Evolutionary conservation across 2,113 vertebrate genomes (phyloP).

Genomic region (Cinclus mexicanus): DNA sequence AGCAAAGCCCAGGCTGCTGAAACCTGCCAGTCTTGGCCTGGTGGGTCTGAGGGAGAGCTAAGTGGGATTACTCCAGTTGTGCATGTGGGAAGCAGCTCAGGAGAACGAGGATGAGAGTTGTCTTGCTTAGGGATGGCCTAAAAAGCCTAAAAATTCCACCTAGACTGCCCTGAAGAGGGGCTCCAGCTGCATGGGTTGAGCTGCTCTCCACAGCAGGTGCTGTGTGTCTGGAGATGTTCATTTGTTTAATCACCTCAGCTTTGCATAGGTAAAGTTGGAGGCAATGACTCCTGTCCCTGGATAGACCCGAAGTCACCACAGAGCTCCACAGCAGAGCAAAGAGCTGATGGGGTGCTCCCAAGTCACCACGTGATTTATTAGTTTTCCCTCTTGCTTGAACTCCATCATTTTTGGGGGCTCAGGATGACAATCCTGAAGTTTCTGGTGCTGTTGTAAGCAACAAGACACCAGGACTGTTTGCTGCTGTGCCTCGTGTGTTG

Average conservation of each 20-base stretch:
- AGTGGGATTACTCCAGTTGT: neutral
- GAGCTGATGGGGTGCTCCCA: neutral
- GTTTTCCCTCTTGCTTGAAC: neutral
- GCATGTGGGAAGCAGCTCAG: neutral
- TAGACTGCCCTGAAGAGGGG: neutral
- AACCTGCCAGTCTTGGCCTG: neutral
- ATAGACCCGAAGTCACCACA: accelerated
- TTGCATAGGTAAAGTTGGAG: neutral
- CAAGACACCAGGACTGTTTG: neutral
- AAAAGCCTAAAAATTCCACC: neutral
- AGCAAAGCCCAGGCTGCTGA: neutral
- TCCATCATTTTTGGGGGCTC: accelerated
- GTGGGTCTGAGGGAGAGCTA: neutral
- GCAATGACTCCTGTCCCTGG: neutral
- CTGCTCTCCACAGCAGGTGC: neutral
- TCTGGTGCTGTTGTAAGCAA: neutral
- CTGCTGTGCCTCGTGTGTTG: neutral
- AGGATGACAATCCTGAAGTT: neutral
- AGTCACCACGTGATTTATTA: neutral
- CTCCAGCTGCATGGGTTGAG: neutral
- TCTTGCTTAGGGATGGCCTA: neutral
- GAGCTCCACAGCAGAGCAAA: neutral
- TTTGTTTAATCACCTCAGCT: neutral
- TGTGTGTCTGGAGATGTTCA: neutral
- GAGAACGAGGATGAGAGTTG: neutral